Evolutionary conservation across 2,797 vertebrate genomes (phyloP), one percentile per base, ranked within the genome.

Genomic region (Knipowitschia caucasica): DNA sequence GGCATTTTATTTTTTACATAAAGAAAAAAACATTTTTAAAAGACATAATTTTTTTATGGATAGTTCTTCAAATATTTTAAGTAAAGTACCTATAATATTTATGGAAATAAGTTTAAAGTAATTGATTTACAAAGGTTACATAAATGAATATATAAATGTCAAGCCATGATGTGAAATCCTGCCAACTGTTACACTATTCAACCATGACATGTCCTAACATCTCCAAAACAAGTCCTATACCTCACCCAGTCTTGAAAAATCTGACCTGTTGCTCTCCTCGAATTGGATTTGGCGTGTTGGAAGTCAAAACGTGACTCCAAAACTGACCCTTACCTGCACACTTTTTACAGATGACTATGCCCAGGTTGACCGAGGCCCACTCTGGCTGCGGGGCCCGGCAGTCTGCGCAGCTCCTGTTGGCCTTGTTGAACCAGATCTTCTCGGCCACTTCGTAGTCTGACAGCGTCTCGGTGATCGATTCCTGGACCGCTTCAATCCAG

Each of bases 401-500:
- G 84, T 99, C 96, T 6, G 94, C 96, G 18, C 96, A 99, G 86
- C 72, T 93, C 83, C 91, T 83, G 86, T 99, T 99, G 69, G 94
- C 93, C 67, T 94, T 88, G 76, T 96, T 98, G 90, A 94, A 95
- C 96, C 96, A 98, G 87, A 99, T 94, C 93, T 98, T 98, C 89
- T 98, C 95, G 5, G 94, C 94, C 85, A 99, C 95, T 92, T 98
- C 95, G 55, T 98, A 98, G 93, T 98, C 94, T 72, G 93, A 98
- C 64, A 99, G 92, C 26, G 94, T 94, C 87, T 98, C 95, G 7
- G 93, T 92, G 50, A 98, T 97, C 7, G 94, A 95, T 88, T 98
- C 94, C 71, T 94, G 93, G 74, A 98, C 86, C 52, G 92, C 93
- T 89, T 97, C 94, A 79, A 95, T 93, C 96, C 96, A 98, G 77